Base-by-base conservation (phyloP, 2,113 vertebrate genomes). In the Pomatorhinus ruficollis region DNA sequence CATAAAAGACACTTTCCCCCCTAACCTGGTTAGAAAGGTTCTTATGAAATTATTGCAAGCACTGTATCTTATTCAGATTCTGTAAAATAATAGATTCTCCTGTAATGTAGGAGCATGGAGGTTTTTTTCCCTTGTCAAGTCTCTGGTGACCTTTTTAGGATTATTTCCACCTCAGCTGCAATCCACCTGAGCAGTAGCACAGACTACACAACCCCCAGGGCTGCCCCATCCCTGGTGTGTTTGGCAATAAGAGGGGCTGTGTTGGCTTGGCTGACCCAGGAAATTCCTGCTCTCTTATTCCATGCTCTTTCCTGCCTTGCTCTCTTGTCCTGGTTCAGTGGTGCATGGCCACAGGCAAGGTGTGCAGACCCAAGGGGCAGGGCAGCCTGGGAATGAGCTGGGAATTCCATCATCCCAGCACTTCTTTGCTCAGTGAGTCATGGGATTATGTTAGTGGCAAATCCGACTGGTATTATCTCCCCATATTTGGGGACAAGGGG, bases 21-120 rank as follows among this genome's bases (percentile, higher is more conserved):
- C 28, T 75, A 81, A 93, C 47, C 40, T 83, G 19, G 50, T 95
- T 95, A 87, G 78, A 91, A 75, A 77, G 23, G 24, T 76, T 64
- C 50, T 90, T 90, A 89, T 9, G 37, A 85, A 90, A 76, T 87
- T 74, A 71, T 52, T 90, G 56, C 44, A 85, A 89, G 37, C 11
- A 40, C 37, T 0, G 5, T 15, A 72, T 40, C 22, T 71, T 71
- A 72, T 44, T 93, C 27, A 42, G 57, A 63, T 79, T 44, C 53
- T 40, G 42, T 84, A 91, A 79, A 93, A 65, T 70, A 89, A 66
- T 37, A 86, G 44, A 27, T 78, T 81, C 22, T 72, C 2, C 2
- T 40, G 39, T 44, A 81, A 76, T 40, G 15, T 39, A 56, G 44
- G 12, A 47, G 12, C 11, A 8, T 57, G 35, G 9, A 39, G 5